Evolutionary conservation across 2,888 invertebrate genomes (phyloP), one percentile per base, ranked within the genome.

Genomic region (Phengaris arion): DNA sequence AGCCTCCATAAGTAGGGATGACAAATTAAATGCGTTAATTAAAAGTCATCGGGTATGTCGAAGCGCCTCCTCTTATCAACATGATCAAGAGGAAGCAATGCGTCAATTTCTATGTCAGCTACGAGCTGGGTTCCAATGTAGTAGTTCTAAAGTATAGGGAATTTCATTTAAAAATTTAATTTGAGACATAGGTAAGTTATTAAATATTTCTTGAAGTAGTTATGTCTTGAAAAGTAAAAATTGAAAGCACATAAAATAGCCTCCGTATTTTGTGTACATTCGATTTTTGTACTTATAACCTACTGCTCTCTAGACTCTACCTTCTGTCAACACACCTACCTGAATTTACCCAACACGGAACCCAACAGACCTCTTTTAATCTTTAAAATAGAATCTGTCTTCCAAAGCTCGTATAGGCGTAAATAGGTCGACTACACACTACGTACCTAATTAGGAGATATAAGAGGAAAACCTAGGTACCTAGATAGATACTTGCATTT

Each of bases 381-480:
- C 48, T 51, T 51, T 45, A 70, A 51, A 64, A 35, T 35, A 35
- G 10, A 35, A 6, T 4, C 52, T 52, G 51, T 15, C 51, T 70
- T 70, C 13, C 7, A 6, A 70, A 22, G n/a, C 52, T 51, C 70
- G n/a, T 51, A 48, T 48, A 51, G 48, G 22, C 70, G 15, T 59
- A 22, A 59, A 22, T 59, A 59, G 59, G 10, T 59, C 59, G 22
- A 59, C 22, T 10, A 5, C 59, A 59, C 59, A 10, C 22, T 10
- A 10, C 68, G 46, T 45, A 48, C n/a, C 51, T 52, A 70, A 70
- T 70, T 70, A 70, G 48, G 51, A 22, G n/a, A 70, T 52, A 22
- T 22, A 48, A 52, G 48, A 51, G 48, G 51, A 15, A 10, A n/a
- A 9, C 35, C 8, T 22, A 22, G 22, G 0, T 22, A 22, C 22